Percentiles rank a stretch among this genome's conserved stretches.
Evolutionary conservation across 2,888 invertebrate genomes (phyloP).

Genomic region (Lepidochrysops patricia): DNA sequence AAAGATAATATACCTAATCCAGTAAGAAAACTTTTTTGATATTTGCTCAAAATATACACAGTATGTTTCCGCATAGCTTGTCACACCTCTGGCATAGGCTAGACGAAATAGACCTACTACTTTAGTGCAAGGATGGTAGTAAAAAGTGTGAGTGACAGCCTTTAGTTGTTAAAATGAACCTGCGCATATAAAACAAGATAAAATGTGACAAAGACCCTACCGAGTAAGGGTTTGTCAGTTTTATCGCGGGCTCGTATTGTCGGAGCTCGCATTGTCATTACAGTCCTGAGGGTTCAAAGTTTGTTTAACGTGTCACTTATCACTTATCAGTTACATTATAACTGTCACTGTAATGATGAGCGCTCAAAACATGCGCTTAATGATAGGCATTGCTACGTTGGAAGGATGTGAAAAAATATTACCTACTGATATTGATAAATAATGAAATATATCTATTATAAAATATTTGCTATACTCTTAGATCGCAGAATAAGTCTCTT

Average conservation of each 20-base stretch:
- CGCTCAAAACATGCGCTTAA: not conserved
- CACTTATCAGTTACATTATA: not conserved
- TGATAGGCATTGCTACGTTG: not conserved
- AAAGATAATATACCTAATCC: no score
- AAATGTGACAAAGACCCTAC: slow-evolving; percentile 20
- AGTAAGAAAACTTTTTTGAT: no score
- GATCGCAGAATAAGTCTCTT: no score
- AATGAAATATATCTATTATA: not conserved
- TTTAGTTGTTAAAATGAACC: slow-evolving; percentile 3
- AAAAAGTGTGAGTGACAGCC: not conserved
- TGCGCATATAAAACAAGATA: slow-evolving; percentile 13
- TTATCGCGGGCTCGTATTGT: slow-evolving; percentile 13
- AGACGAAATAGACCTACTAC: not conserved
- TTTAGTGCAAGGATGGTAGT: not conserved
- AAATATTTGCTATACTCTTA: no score
- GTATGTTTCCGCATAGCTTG: no score
- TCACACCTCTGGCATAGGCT: not conserved
- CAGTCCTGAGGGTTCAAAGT: not conserved
- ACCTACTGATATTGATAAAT: not conserved
- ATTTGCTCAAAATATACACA: no score
- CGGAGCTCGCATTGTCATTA: slow-evolving; percentile 11
- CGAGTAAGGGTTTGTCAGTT: slow-evolving; percentile 15
- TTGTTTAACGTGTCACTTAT: not conserved
- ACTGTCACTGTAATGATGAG: not conserved
- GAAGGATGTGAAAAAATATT: not conserved